Base-by-base conservation (phyloP, 2,888 invertebrate genomes). In the Octodonta nipae region DNA sequence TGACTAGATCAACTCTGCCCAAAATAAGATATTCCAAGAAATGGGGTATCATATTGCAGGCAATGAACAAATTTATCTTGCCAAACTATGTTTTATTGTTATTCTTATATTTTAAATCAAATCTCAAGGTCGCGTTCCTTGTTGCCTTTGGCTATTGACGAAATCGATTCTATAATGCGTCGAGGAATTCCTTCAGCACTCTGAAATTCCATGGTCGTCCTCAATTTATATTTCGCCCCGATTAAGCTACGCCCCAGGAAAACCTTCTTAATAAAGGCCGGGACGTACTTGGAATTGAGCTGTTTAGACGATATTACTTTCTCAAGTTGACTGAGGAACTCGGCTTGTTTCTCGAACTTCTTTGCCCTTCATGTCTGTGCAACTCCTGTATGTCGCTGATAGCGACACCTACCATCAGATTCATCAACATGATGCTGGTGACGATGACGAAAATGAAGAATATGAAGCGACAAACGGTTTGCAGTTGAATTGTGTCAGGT, bases 351-450 rank as follows among this genome's bases (percentile, higher is more conserved):
- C 35, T 57, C 55, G 30, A 60, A 40, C 26, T 57, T 47, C 30
- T 52, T 50, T 2, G 55, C 54, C 26, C 55, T 50, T 4, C 57
- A 35, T 52, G 48, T 13, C 42, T 43, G 33, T 49, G 51, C 26
- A 56, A 37, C 13, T 49, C 61, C 49, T 58, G 65, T 36, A 67
- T 67, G 44, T 71, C 69, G 43, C 63, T 68, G 27, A 71, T 70
- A 15, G 70, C 70, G 36, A 71, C 50, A 35, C 69, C 70, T 17
- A n/a, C 63, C 48, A 69, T 65, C 22, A 71, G 56, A 49, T 70
- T 70, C 66, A 71, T 69, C 24, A 71, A 51, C 17, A 68, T 66
- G 36, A 71, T 67, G 38, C 68, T 66, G 29, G 66, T 63, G 8
- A 70, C 55, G 16, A 70, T 53, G 15, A 68, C 56, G 46, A 71